Base-by-base conservation (phyloP, 2,797 vertebrate species). In the Gymnodraco acuticeps region DNA sequence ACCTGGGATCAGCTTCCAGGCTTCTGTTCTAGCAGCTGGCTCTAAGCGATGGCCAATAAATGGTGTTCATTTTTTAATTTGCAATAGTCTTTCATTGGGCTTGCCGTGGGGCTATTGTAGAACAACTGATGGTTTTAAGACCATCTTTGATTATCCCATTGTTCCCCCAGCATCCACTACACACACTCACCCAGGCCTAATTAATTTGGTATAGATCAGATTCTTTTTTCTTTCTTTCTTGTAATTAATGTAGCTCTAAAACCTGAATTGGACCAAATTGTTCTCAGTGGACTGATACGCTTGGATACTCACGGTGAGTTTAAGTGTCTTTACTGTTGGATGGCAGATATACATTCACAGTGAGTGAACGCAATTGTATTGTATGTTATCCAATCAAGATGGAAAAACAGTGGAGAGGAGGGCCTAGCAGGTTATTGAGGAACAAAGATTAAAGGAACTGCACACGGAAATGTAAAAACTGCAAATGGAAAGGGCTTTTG, bases 171-270 rank as follows among this genome's bases (percentile, higher is more conserved):
- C 69, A 78, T 87, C 83, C 67, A 68, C 64, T 73, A 45, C 76
- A 82, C 80, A 67, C 67, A 81, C 52, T 89, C 65, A 81, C 64
- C 73, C 45, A 14, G 79, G 59, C 60, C 51, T 90, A 89, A 92
- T 92, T 90, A 70, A 92, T 92, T 89, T 89, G 66, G 59, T 87
- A 74, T 82, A 88, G 83, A 87, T 87, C 85, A 81, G 74, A 82
- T 84, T 73, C 47, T 55, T 76, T 71, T 60, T 73, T 70, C 19
- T 56, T 47, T 53, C 9, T 60, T 64, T 70, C 80, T 72, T 64
- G 33, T 70, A 85, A 87, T 87, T 75, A 83, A 82, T 73, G 58
- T 70, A 58, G 59, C 50, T 68, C 52, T 73, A 75, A 88, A 83
- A 71, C 73, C 72, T 64, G 70, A 89, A 81, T 84, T 54, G 23